These are phyloP conservation scores for Hybos culiciformis DNA, from an alignment of 2,888 invertebrate genomes.

Conservation along the genomic window DNA sequence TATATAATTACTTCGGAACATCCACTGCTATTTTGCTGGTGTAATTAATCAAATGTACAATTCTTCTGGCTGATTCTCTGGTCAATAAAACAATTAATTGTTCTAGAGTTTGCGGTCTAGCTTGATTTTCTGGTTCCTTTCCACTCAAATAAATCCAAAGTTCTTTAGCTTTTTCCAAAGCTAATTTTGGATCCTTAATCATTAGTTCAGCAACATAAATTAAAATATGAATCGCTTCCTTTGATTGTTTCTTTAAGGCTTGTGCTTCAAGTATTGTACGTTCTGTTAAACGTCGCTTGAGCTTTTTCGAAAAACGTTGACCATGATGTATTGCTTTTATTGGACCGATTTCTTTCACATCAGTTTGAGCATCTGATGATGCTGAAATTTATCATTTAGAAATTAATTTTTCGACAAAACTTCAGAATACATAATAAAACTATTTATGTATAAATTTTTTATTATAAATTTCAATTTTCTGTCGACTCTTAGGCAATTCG, in stretches of 20 bases:
- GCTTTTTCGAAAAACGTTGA: constrained; percentile 59
- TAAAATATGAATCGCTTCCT: constrained; percentile 59
- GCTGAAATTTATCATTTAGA: constrained; percentile 11
- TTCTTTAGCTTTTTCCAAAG: constrained; percentile 58
- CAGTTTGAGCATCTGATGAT: constrained; percentile 22
- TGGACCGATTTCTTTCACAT: constrained; percentile 36
- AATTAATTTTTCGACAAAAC: no score
- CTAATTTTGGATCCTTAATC: constrained; percentile 56
- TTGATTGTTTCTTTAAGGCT: constrained; percentile 63
- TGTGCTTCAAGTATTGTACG: constrained; percentile 67
- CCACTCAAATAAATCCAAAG: constrained; percentile 56
- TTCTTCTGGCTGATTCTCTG: constrained; percentile 60
- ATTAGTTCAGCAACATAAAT: constrained; percentile 68
- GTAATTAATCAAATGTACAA: constrained; percentile 67
- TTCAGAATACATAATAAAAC: no score
- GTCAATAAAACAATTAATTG: constrained; percentile 61
- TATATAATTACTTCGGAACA: constrained; percentile 46
- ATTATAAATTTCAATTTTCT: no score
- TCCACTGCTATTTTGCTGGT: constrained; percentile 43
- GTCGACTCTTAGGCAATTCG: no score
- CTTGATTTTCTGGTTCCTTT: constrained; percentile 76
- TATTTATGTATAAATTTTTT: no score
- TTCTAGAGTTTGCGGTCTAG: constrained; percentile 62
- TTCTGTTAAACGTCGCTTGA: constrained; percentile 60
- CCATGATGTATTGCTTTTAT: constrained; percentile 67